Conservation (phyloP, 2,113 vertebrate species). For the Lagenorhynchus albirostris region DNA sequence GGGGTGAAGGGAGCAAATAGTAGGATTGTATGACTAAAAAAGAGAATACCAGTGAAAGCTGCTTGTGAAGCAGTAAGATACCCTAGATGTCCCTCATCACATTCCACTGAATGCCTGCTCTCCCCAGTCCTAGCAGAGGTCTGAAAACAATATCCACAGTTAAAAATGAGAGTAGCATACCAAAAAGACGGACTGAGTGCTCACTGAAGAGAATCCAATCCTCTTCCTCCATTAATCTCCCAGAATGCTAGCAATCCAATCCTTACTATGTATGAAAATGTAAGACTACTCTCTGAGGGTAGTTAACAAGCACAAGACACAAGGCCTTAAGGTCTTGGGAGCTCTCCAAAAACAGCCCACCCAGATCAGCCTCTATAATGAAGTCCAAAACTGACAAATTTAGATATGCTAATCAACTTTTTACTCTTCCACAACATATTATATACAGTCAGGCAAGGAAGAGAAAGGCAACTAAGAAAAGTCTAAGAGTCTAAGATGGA, state of each 20-base stretch:
- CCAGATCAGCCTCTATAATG: not conserved
- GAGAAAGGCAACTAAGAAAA: not conserved
- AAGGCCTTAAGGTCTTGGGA: not conserved
- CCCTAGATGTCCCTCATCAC: not conserved
- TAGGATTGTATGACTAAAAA: not conserved
- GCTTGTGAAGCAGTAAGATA: not conserved
- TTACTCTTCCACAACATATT: slow-evolving; percentile 8
- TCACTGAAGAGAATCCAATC: not conserved
- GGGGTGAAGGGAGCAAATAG: not conserved
- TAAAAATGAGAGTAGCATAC: not conserved
- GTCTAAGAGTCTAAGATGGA: not conserved
- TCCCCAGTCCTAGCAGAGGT: not conserved
- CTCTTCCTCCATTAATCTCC: not conserved
- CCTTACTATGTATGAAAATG: not conserved
- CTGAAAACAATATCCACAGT: not conserved
- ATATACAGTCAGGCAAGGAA: not conserved
- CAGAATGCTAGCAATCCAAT: not conserved
- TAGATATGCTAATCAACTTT: not conserved
- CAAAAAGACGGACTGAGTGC: not conserved
- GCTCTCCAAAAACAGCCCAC: not conserved
- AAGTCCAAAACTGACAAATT: slow-evolving; percentile 33
- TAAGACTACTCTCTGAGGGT: not conserved
- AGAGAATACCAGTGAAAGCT: not conserved
- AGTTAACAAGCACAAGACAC: not conserved
- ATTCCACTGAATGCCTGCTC: not conserved